Conservation (phyloP, 2,113 vertebrate genomes). For the Mastomys coucha region DNA sequence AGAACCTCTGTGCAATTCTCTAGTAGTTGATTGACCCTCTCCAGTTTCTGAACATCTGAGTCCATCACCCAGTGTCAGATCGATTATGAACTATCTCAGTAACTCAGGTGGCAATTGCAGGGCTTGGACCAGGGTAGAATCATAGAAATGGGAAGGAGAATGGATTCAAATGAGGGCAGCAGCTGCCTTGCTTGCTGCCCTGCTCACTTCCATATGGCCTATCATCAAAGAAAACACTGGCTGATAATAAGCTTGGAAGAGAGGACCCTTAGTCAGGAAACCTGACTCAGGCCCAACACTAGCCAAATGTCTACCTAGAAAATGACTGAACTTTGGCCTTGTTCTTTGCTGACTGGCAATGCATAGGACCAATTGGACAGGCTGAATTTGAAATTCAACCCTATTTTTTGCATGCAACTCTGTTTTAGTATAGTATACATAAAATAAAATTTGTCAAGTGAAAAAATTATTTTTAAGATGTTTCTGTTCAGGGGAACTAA, state of each 20-base stretch:
- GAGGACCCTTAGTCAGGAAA: background rate
- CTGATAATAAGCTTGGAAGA: background rate
- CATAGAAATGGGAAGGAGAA: fast-evolving
- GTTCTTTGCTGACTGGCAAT: background rate
- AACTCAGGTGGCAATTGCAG: background rate
- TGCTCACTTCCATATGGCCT: background rate
- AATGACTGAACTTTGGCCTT: background rate
- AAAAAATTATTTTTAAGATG: background rate
- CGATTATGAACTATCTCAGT: background rate
- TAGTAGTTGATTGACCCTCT: background rate
- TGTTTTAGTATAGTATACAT: background rate
- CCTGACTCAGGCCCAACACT: background rate
- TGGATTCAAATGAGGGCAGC: background rate
- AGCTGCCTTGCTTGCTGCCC: background rate
- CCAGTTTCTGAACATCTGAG: background rate
- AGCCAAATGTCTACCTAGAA: background rate
- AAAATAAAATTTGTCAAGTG: background rate
- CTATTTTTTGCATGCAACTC: too few species aligned
- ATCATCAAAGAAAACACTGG: background rate
- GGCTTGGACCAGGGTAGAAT: background rate
- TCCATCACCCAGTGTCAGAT: background rate
- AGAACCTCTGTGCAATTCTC: background rate
- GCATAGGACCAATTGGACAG: background rate
- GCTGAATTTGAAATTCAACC: background rate
- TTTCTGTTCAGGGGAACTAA: background rate